Percentiles rank a stretch among this genome's conserved stretches.
Evolutionary conservation across 2,888 invertebrate genomes (phyloP).

Genomic region (Macrosiphum euphorbiae): DNA sequence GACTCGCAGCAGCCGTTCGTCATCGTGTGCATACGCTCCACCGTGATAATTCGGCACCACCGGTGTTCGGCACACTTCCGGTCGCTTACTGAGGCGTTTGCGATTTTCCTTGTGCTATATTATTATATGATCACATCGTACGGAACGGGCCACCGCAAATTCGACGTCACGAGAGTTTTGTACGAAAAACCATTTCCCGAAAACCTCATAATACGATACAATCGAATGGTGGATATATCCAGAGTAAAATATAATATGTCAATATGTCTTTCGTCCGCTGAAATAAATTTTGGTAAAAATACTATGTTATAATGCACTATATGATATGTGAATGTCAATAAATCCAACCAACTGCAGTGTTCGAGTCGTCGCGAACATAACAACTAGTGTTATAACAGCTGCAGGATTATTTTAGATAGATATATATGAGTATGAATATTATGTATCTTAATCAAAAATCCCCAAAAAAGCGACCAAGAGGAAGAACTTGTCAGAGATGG

Average conservation of each 20-base stretch:
- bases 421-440: too few species aligned
- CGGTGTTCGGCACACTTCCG: background rate
- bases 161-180: too few species aligned
- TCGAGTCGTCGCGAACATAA: background rate
- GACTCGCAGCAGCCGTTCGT: background rate
- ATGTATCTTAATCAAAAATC: too few species aligned
- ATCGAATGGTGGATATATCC: background rate
- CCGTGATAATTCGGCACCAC: background rate
- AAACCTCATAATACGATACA: background rate
- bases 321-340: background rate
- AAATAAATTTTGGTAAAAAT: background rate
- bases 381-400: too few species aligned
- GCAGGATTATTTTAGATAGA: too few species aligned
- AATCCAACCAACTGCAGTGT: background rate
- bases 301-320: background rate
- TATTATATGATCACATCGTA: too few species aligned
- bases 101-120: background rate
- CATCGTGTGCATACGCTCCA: background rate
- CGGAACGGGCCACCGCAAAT: too few species aligned
- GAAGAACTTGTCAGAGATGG: too few species aligned
- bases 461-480: too few species aligned
- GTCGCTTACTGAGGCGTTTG: background rate
- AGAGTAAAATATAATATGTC: background rate
- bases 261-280: background rate
- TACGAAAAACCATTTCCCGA: too few species aligned